Evolutionary conservation across 92 coral and sea anemone genomes (phyloP).

Genomic region (Epizoanthus ramosus): DNA sequence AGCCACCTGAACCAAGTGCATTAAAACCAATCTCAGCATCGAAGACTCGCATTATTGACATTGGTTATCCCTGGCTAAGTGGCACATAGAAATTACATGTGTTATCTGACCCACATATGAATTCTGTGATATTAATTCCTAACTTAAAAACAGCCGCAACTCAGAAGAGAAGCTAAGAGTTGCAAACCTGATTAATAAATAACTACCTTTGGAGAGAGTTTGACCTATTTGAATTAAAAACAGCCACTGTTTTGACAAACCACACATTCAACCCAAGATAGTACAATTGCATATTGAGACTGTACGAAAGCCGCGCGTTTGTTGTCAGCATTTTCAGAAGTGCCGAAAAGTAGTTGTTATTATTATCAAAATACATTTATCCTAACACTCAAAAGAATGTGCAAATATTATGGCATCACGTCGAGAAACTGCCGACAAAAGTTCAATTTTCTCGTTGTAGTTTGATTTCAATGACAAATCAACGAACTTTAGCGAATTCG

Average conservation of each 20-base stretch:
- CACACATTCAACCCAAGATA: conserved; percentile 6
- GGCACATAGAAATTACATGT: conserved; percentile 8
- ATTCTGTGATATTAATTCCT: conserved; percentile 8
- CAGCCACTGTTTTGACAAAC: conserved; percentile 46
- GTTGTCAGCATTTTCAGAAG: conserved; percentile 2
- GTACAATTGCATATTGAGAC: conserved; percentile 8
- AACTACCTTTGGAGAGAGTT: conserved; percentile 19
- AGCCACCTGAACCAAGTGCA: not conserved
- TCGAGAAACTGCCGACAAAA: not conserved
- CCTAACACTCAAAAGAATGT: not conserved
- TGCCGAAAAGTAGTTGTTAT: conserved; percentile 4
- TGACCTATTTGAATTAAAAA: conserved; percentile 26
- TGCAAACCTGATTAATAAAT: conserved; percentile 37
- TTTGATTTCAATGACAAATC: not conserved
- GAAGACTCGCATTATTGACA: not conserved
- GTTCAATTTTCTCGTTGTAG: not conserved
- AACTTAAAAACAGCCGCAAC: conserved; percentile 30
- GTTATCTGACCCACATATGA: conserved; percentile 26
- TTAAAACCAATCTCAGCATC: not conserved
- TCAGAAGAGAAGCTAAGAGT: not conserved
- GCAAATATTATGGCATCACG: not conserved
- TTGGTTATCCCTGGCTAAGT: conserved; percentile 4
- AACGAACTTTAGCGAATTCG: not conserved
- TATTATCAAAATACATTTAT: not conserved
- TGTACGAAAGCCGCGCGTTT: not conserved